A percentile compares a stretch with the other conserved stretches of the same genome.
Evolutionary conservation across 2,113 vertebrate species (phyloP).

Genomic region (Zosterops hypoxanthus): DNA sequence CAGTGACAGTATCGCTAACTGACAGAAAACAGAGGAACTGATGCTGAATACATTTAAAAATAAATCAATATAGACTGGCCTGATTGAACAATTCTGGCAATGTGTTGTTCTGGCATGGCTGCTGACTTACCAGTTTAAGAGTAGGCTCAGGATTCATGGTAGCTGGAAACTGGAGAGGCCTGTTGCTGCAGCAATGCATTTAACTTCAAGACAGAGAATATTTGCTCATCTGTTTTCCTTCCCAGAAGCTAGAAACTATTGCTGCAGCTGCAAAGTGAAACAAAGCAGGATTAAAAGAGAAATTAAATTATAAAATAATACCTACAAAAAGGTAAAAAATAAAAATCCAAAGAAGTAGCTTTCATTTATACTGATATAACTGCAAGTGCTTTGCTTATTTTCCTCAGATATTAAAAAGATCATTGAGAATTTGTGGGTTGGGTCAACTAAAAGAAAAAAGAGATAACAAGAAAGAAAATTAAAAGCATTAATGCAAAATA

Average conservation of each 20-base stretch:
- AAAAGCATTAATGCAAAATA: not conserved
- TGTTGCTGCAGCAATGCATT: constrained; percentile 15
- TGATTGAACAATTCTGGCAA: constrained; percentile 61
- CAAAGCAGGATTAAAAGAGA: constrained; percentile 59
- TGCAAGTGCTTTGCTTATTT: constrained; percentile 33
- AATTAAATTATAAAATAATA: constrained; percentile 19
- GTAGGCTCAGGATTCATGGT: constrained; percentile 50
- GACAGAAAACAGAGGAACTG: constrained; percentile 73
- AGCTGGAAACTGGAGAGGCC: constrained; percentile 45
- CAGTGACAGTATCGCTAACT: constrained; percentile 58
- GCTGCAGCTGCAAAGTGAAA: constrained; percentile 65
- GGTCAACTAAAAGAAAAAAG: not conserved
- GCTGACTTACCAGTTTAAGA: constrained; percentile 70
- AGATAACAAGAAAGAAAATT: rapidly evolving
- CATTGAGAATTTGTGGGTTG: not conserved
- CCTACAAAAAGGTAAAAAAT: not conserved
- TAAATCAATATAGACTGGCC: constrained; percentile 59
- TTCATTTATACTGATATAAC: not conserved
- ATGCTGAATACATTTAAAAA: constrained; percentile 52
- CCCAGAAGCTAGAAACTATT: constrained; percentile 58
- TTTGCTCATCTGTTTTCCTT: constrained; percentile 71
- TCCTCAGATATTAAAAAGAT: not conserved
- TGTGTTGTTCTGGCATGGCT: constrained; percentile 31
- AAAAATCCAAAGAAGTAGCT: not conserved
- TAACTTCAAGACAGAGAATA: constrained; percentile 66